These are phyloP conservation scores for Notothenia coriiceps DNA, from an alignment of 2,113 vertebrate species.

Conservation along the genomic window DNA sequence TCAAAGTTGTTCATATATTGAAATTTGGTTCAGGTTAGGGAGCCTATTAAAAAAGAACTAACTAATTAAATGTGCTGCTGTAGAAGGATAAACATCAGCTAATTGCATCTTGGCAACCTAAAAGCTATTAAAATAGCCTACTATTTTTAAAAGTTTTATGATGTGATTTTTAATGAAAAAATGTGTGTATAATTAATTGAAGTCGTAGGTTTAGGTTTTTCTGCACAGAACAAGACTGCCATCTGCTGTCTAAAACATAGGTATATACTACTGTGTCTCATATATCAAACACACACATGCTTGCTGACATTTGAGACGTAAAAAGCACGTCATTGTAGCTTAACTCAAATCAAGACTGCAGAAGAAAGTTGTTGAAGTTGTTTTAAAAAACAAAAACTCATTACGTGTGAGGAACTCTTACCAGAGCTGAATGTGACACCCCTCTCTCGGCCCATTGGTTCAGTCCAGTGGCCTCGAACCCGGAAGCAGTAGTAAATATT, in stretches of 20 bases:
- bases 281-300: not conserved
- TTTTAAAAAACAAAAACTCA: not conserved
- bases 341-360: not conserved
- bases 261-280: not conserved
- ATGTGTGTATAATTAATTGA: not conserved
- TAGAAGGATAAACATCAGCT: not conserved
- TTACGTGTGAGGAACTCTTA: no score
- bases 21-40: not conserved
- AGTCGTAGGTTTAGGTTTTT: not conserved
- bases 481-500: slow-evolving; percentile 71
- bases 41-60: not conserved
- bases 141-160: not conserved
- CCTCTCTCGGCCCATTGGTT: slow-evolving; percentile 48
- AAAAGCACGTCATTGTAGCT: not conserved
- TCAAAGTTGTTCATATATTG: not conserved
- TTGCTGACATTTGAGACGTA: not conserved
- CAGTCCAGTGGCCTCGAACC: slow-evolving; percentile 45
- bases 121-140: not conserved
- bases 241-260: slow-evolving; percentile 57
- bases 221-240: slow-evolving; percentile 73
- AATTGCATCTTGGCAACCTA: not conserved
- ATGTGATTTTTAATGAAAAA: not conserved
- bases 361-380: accelerated
- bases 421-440: not conserved
- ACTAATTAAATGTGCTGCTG: not conserved